Base-by-base conservation (phyloP, 2,113 vertebrate genomes). In the Promerops cafer region DNA sequence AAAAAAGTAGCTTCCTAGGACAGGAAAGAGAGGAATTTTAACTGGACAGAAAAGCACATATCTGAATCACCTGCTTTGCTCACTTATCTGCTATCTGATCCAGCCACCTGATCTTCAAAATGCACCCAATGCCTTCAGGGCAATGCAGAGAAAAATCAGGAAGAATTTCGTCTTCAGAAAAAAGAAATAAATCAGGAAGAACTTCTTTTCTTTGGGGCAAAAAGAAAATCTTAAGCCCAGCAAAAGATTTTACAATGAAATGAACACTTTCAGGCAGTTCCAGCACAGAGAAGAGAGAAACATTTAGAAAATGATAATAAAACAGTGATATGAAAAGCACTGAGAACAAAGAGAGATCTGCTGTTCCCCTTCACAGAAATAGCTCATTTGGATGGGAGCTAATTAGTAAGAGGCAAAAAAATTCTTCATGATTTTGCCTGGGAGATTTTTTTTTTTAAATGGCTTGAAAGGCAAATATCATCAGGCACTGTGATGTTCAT, bases 391-490 rank as follows among this genome's bases (percentile, higher is more conserved):
- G 71, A 90, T 88, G 61, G 80, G 57, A 92, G 64, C 56, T 90
- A 91, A 95, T 97, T 97, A 95, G 90, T 53, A 90, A 74, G 54
- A 75, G 85, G 83, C 63, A 81, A 85, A 94, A 91, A 87, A 59
- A 63, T 53, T 45, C 76, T 52, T 88, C 69, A 69, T 42, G 54
- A 61, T 82, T 94, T 96, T 95, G 94, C 91, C 92, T 92, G 81
- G 93, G 85, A 94, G 83, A 86, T 85, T 11, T 81, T 69, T 72
- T 54, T 72, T 76, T 72, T 92, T 94, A 45, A 37, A 95, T 57
- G 82, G n/a, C 69, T 93, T 89, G 93, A 94, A 96, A 96, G 80
- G 88, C 94, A 96, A 96, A 93, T 91, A 93, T 70, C 88, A 95
- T 75, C 93, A 93, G 92, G 87, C 80, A 47, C 65, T 84, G 72